These are phyloP conservation scores for Heliconius nattereri DNA, from an alignment of 1,140 invertebrate species.

Conservation along the genomic window DNA sequence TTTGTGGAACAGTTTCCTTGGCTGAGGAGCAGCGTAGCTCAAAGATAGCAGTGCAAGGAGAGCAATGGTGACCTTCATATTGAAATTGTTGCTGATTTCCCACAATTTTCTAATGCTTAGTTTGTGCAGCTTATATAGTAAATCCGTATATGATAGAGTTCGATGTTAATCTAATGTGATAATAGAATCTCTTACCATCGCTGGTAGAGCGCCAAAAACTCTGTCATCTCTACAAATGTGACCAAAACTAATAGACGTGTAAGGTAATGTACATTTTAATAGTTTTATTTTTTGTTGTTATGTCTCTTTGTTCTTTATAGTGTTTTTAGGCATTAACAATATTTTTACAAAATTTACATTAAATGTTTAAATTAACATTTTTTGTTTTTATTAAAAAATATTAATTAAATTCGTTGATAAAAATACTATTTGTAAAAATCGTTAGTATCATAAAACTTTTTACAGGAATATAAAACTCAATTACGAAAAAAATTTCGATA, in stretches of 20 bases:
- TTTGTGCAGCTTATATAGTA: not conserved
- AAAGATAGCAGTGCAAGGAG: conserved; percentile 53
- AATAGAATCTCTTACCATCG: not conserved
- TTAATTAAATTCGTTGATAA: no score
- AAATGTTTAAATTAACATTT: no score
- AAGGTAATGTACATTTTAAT: not conserved
- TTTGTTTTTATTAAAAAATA: no score
- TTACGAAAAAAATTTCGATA: not conserved
- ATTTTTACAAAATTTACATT: no score
- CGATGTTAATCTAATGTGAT: not conserved
- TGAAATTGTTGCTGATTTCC: conserved; percentile 17
- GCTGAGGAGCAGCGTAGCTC: conserved; percentile 55
- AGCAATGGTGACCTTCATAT: conserved; percentile 58
- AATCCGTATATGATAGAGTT: not conserved
- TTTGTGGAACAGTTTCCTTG: conserved; percentile 69
- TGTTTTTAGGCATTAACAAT: not conserved
- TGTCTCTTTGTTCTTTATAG: no score
- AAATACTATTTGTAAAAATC: no score
- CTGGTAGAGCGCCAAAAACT: not conserved
- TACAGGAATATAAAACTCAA: not conserved
- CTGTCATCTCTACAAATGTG: not conserved
- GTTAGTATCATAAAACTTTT: not conserved
- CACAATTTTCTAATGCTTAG: not conserved
- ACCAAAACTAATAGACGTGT: not conserved
- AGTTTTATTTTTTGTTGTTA: not conserved